phyloP scores from a whole-genome alignment of 2,797 vertebrate species.

The Hipposideros larvatus region DNA sequence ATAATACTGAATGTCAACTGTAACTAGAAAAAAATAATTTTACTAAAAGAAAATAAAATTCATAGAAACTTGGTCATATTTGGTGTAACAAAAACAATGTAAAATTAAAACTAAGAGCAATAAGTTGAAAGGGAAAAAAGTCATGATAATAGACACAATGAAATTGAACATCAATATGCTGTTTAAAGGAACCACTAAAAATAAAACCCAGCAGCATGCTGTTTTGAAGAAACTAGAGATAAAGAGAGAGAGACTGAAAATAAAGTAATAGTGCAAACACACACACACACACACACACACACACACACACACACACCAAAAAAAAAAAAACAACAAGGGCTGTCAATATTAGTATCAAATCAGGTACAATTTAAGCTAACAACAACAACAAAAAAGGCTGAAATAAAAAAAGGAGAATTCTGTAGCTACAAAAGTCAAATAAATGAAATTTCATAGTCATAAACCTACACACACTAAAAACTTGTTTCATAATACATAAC shows the following conservation, averaged over 20 bases:
- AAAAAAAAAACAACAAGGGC: no score
- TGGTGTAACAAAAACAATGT: background rate
- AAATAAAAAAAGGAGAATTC: background rate
- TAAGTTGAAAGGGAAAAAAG: background rate
- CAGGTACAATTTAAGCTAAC: background rate
- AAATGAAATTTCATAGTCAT: background rate
- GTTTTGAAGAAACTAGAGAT: background rate
- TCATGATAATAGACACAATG: background rate
- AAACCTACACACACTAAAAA: background rate
- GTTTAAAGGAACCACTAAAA: background rate
- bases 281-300: no score
- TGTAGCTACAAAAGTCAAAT: background rate
- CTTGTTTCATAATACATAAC: background rate
- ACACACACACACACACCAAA: no score
- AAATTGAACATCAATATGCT: background rate
- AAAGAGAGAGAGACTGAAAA: background rate
- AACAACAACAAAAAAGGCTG: background rate
- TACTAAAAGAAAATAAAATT: background rate
- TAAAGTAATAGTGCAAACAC: background rate
- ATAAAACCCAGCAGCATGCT: background rate
- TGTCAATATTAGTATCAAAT: background rate
- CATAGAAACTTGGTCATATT: background rate
- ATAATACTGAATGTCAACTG: no score
- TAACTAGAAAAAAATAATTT: no score
- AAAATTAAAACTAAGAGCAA: background rate